Evolutionary conservation across 2,888 invertebrate genomes (phyloP).

Genomic region (Limnephilus rhombicus): DNA sequence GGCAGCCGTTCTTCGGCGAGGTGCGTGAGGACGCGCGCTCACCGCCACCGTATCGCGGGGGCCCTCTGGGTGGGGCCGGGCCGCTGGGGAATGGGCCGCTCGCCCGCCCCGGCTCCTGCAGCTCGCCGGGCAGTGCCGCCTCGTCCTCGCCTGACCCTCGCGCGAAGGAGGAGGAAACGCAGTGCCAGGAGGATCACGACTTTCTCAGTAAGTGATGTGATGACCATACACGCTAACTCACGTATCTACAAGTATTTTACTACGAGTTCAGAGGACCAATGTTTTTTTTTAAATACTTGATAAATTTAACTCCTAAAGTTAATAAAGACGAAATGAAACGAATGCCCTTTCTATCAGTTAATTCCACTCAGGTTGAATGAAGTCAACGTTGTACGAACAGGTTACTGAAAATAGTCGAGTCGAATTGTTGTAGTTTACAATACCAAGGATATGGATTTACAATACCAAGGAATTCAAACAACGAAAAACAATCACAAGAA

Average conservation of each 20-base stretch:
- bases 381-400: no score
- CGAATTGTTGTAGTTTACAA: no score
- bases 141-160: conserved; percentile 72
- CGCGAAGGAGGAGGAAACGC: conserved; percentile 75
- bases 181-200: conserved; percentile 72
- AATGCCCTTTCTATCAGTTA: no score
- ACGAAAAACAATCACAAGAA: no score
- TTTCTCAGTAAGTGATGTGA: conserved; percentile 69
- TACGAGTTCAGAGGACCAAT: no score
- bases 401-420: no score
- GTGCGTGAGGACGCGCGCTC: conserved; percentile 75
- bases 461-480: no score
- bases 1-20: conserved; percentile 67
- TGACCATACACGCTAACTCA: neutral
- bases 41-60: conserved; percentile 73
- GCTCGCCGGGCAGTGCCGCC: conserved; percentile 76
- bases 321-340: no score
- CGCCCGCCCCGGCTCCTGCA: conserved; percentile 75
- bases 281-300: no score
- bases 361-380: no score
- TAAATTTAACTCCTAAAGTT: no score
- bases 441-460: no score
- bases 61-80: conserved; percentile 67
- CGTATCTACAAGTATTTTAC: conserved; percentile 63
- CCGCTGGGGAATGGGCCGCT: neutral